Evolutionary conservation across 2,797 vertebrate genomes (phyloP), one percentile per base, ranked within the genome.

Genomic region (Acanthornis magna): DNA sequence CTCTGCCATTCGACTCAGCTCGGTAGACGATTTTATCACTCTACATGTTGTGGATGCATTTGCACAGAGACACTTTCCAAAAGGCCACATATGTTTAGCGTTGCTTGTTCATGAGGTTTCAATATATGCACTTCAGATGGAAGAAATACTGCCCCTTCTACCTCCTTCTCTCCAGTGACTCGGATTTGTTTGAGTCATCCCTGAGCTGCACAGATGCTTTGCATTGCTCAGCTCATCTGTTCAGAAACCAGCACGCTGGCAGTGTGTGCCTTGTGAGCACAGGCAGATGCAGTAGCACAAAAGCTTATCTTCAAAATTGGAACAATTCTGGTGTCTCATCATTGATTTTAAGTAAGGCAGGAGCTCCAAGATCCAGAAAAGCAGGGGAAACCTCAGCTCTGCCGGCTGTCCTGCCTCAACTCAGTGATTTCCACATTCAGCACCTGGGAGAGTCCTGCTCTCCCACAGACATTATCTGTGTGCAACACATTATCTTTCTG

Each of bases 1-100:
- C 88, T 66, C 66, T 85, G 74, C 91, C 86, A 68, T 38, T 74
- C 80, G 13, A 95, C 91, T 97, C 93, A 95, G 95, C 78, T 95
- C 84, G 1, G 91, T 42, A 94, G 83, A 71, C 65, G 95, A 96
- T 95, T 87, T 97, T 96, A 97, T 96, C 93, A 45, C 70, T 75
- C 34, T 67, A 34, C 61, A 70, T 72, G 47, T 27, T 89, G 94
- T 85, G 94, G 91, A 94, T 91, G 68, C 86, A 77, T 74, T 79
- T 80, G 78, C 71, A 86, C 51, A 93, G 60, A 92, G 60, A 75
- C 65, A 51, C 57, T 87, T 96, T 95, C 85, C 88, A 95, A 93
- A 93, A 95, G 91, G 77, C 67, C 53, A 61, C 71, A 7, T 50
- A 26, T 58, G 29, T 90, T 80, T 73, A 87, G 67, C 0, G 0